Evolutionary conservation across 2,888 invertebrate genomes (phyloP).

Genomic region (Drosophila incognita): DNA sequence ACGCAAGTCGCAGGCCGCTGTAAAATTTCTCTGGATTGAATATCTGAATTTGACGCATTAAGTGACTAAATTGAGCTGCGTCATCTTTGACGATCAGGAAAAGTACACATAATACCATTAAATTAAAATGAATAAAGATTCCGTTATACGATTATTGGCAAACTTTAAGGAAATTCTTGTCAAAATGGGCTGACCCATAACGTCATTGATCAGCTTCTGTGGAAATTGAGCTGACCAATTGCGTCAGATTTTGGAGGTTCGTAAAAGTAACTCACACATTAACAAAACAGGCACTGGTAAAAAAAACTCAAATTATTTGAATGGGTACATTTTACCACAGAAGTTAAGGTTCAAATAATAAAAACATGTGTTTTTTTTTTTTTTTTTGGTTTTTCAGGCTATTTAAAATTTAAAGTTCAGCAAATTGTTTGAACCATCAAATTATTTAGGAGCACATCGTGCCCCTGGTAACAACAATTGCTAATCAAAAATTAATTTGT

Average conservation of each 20-base stretch:
- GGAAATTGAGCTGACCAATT: conserved; percentile 2
- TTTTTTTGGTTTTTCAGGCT: not conserved
- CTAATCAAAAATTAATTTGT: conserved; percentile 35
- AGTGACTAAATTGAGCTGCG: not conserved
- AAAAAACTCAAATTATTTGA: not conserved
- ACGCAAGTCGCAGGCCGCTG: conserved; percentile 3
- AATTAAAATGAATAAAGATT: not conserved
- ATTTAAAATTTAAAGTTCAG: conserved; percentile 10
- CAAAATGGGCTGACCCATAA: not conserved
- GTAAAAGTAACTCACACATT: not conserved
- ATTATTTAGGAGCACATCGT: not conserved
- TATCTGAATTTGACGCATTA: not conserved
- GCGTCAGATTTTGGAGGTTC: conserved; percentile 17
- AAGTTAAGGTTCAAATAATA: not conserved
- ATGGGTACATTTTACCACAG: not conserved
- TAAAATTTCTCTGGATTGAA: conserved; percentile 1
- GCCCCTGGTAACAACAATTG: conserved; percentile 40
- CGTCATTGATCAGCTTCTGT: conserved; percentile 1
- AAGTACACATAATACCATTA: not conserved
- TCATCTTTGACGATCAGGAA: conserved; percentile 14
- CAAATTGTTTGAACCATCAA: conserved; percentile 38
- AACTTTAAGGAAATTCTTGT: conserved; percentile 6
- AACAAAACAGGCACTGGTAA: not conserved
- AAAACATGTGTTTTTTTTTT: not conserved
- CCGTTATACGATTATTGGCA: conserved; percentile 14